Base-by-base conservation (phyloP, 2,113 vertebrate genomes). In the Centrocercus urophasianus region DNA sequence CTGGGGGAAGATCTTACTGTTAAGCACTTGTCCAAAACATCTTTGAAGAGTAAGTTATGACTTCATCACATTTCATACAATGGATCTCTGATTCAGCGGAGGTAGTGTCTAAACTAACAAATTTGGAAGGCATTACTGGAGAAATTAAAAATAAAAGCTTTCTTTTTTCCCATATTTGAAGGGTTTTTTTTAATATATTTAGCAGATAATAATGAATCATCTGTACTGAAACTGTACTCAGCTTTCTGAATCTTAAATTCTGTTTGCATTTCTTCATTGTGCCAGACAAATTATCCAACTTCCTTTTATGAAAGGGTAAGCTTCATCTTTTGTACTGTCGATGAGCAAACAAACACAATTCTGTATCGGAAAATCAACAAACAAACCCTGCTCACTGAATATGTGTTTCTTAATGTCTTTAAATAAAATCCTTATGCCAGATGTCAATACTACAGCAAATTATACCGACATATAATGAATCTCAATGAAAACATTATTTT, bases 331-430 rank as follows among this genome's bases (percentile, higher is more conserved):
- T 72, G n/a, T 73, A 70, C 6, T 0, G 0, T 57, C 22, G 48
- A 30, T 3, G 2, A 84, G 48, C 69, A 78, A 88, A 59, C 70
- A 78, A 79, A 43, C 48, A 72, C 4, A 52, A 54, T 66, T 72
- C 71, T 81, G 32, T 79, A 71, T 24, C 45, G n/a, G 75, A 85
- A 96, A 93, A 91, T 89, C 78, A 90, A 83, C 78, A 89, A 93
- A 93, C 79, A 89, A 93, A 94, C 22, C 16, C 60, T 85, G 19
- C 32, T 82, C 13, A 70, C 57, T 28, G 11, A 56, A 93, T 54
- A 89, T 93, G 60, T 36, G 15, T 21, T 67, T 13, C n/a, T 21
- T 3, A 16, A 57, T 24, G 4, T 54, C 87, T 74, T 81, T 69
- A 69, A 92, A 88, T 25, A 83, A 84, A 71, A 93, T 11, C 30